Evolutionary conservation across 2,888 invertebrate species (phyloP), one percentile per base, ranked within the genome.

Genomic region (Lepidocyrtinus sp.): DNA sequence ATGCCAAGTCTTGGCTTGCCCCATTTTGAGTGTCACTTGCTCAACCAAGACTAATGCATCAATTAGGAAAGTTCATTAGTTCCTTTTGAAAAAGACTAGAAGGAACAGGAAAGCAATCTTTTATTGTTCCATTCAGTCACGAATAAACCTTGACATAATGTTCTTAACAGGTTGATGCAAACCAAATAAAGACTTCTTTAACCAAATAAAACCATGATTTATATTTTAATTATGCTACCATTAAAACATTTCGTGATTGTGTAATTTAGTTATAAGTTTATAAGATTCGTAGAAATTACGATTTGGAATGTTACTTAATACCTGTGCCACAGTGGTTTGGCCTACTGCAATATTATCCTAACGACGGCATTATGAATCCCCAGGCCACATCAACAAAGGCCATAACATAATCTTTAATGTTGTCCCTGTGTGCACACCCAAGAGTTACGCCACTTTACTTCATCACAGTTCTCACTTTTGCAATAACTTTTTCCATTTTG

Each of bases 381-480:
- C 69, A 69, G 78, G 73, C 61, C 78, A 71, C 68, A 78, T 78
- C 73, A 78, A 78, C 72, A 78, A 78, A 78, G 63, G 68, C 78
- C 73, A 78, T 78, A 73, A 78, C 61, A 78, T 71, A 73, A 68
- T 68, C 73, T 78, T 78, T 78, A 73, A 68, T 78, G 36, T 73
- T 73, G 50, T 50, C 78, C 68, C 12, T 73, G 55, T 55, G 55
- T n/a, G 55, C 55, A 12, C 7, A 7, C 55, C 17, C 55, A n/a
- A n/a, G n/a, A n/a, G n/a, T 55, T 55, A 9, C 36, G 12, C 36
- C 36, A 36, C 36, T 9, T 36, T 36, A 36, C 36, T 36, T 36
- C 36, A 36, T 36, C 36, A 12, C 7, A 12, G 36, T 36, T 12
- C 36, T 36, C 36, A 12, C n/a, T 36, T 55, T 55, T 55, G 55